These are phyloP conservation scores for Drosophila nebulosa DNA, from an alignment of 1,140 invertebrate species.

Conservation along the genomic window DNA sequence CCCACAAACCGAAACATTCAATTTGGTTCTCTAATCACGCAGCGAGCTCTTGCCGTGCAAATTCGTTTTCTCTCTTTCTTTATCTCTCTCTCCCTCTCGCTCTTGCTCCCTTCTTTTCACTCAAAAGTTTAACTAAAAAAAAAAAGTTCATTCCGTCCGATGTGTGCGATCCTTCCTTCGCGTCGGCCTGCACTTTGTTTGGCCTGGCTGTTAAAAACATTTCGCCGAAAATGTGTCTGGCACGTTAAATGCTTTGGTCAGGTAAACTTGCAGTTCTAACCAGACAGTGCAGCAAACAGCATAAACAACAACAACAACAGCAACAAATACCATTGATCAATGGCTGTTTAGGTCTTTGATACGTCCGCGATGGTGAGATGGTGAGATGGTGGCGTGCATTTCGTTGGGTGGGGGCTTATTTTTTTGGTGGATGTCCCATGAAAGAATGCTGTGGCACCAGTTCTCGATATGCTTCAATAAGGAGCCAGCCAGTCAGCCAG, in stretches of 20 bases:
- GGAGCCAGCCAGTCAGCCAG: conserved; percentile 33
- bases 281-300: conserved; percentile 60
- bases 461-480: conserved; percentile 73
- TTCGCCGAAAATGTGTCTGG: conserved; percentile 79
- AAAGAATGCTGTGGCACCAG: conserved; percentile 70
- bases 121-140: too few species aligned
- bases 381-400: conserved; percentile 45
- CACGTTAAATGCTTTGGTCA: conserved; percentile 72
- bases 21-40: conserved; percentile 78
- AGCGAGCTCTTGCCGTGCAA: conserved; percentile 55
- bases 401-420: neutral
- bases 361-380: conserved; percentile 59
- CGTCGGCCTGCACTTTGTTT: conserved; percentile 49
- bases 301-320: conserved; percentile 32
- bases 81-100: neutral
- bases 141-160: conserved; percentile 9
- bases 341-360: conserved; percentile 74
- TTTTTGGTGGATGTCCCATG: conserved; percentile 75
- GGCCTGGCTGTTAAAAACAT: conserved; percentile 59
- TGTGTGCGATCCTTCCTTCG: conserved; percentile 25
- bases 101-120: too few species aligned
- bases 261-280: conserved; percentile 76
- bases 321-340: conserved; percentile 73
- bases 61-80: conserved; percentile 27
- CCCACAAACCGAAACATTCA: conserved; percentile 53